phyloP scores from a whole-genome alignment of 1,140 invertebrate genomes.

The Sinella curviseta region DNA sequence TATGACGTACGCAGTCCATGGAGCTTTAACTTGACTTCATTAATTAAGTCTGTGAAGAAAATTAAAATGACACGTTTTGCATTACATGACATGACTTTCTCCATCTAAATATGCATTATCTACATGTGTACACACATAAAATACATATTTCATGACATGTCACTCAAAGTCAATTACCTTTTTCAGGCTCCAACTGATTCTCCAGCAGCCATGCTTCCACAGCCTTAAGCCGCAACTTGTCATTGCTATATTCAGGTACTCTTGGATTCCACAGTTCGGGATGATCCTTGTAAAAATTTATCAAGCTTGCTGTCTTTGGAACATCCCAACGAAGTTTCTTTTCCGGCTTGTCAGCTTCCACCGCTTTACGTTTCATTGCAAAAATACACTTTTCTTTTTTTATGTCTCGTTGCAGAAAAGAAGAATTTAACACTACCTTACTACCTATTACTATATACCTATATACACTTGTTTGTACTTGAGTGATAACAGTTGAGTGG shows the following conservation, averaged over 20 bases:
- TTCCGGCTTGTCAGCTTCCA: not conserved
- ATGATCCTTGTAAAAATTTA: slow-evolving; percentile 28
- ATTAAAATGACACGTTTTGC: not conserved
- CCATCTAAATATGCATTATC: not conserved
- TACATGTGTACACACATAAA: not conserved
- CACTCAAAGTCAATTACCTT: not conserved
- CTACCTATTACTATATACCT: too few species aligned
- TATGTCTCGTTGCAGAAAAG: too few species aligned
- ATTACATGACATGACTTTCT: not conserved
- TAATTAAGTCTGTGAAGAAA: slow-evolving; percentile 30
- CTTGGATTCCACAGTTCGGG: slow-evolving; percentile 35
- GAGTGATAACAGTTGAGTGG: too few species aligned
- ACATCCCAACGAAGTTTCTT: slow-evolving; percentile 36
- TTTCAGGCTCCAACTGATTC: slow-evolving; percentile 33
- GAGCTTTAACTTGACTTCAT: slow-evolving; percentile 33
- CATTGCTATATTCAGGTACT: slow-evolving; percentile 34
- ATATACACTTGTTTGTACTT: too few species aligned
- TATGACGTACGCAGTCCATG: slow-evolving; percentile 33
- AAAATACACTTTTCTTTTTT: too few species aligned
- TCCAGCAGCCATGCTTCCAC: slow-evolving; percentile 30
- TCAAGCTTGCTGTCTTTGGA: slow-evolving; percentile 31
- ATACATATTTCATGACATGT: too few species aligned
- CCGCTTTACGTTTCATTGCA: not conserved
- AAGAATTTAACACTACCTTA: too few species aligned
- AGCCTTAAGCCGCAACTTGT: slow-evolving; percentile 26